These are phyloP conservation scores for Lithodes maja DNA, from an alignment of 2,888 invertebrate genomes.

Conservation along the genomic window DNA sequence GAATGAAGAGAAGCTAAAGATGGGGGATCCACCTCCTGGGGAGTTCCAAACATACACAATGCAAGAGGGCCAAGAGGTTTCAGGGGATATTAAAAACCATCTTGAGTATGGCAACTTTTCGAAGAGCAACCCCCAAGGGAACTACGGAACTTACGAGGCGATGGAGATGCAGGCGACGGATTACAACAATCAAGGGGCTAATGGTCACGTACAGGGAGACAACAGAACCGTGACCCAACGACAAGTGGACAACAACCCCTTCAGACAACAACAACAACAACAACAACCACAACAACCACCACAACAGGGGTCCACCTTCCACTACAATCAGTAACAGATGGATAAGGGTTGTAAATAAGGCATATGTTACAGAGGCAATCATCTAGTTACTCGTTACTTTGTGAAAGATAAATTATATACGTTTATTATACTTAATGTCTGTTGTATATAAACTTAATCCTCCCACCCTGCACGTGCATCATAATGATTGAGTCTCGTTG, in stretches of 20 bases:
- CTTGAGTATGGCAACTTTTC: constrained; percentile 81
- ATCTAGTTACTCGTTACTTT: constrained; percentile 14
- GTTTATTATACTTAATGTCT: constrained; percentile 29
- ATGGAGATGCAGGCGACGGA: constrained; percentile 81
- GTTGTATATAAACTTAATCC: constrained; percentile 37
- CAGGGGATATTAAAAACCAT: constrained; percentile 79
- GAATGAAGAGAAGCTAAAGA: constrained; percentile 85
- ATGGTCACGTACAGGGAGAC: constrained; percentile 70
- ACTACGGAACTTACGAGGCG: constrained; percentile 72
- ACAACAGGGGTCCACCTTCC: constrained; percentile 73
- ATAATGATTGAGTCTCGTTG: not conserved
- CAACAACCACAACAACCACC: constrained; percentile 57
- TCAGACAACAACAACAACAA: constrained; percentile 72
- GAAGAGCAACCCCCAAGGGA: constrained; percentile 74
- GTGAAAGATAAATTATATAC: constrained; percentile 29
- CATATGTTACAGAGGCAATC: constrained; percentile 11
- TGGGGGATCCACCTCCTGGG: constrained; percentile 93
- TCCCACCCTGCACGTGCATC: constrained; percentile 4
- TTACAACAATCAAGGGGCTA: constrained; percentile 77
- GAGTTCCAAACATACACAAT: constrained; percentile 94
- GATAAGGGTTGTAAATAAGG: constrained; percentile 27
- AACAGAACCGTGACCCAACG: constrained; percentile 60
- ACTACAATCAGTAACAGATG: constrained; percentile 72
- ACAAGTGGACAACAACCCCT: constrained; percentile 71
- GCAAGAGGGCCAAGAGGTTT: constrained; percentile 80